Conservation (phyloP, 92 coral and sea anemone species). For the Ricordea florida region DNA sequence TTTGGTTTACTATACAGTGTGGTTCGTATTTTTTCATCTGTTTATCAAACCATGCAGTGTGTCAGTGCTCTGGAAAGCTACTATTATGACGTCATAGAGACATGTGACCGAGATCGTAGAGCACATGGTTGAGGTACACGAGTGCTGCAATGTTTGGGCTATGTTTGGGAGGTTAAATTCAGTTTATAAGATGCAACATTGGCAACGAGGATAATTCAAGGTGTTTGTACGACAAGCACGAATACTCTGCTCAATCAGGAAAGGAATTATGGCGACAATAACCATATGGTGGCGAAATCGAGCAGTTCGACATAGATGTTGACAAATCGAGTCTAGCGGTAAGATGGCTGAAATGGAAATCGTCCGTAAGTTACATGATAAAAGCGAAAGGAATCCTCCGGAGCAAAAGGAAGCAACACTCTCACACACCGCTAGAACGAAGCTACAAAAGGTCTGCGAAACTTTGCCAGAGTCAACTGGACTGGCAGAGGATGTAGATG, state of each 20-base stretch:
- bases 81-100: too few relatives aligned
- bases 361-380: conserved; percentile 6
- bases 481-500: background rate
- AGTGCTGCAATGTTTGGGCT: too few relatives aligned
- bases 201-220: background rate
- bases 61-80: too few relatives aligned
- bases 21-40: too few relatives aligned
- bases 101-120: too few relatives aligned
- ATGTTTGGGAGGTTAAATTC: too few relatives aligned
- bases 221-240: background rate
- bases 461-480: background rate
- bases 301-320: conserved; percentile 10
- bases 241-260: too few relatives aligned
- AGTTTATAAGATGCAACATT: background rate
- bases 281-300: conserved; percentile 13
- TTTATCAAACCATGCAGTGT: too few relatives aligned
- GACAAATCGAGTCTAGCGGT: background rate
- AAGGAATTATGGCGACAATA: background rate
- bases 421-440: background rate
- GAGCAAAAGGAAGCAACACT: conserved; percentile 19
- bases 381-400: conserved; percentile 11
- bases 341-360: background rate
- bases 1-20: too few relatives aligned
- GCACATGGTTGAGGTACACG: too few relatives aligned
- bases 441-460: background rate